Evolutionary conservation across 2,113 vertebrate species (phyloP).

Genomic region (Aldabrachelys gigantea): DNA sequence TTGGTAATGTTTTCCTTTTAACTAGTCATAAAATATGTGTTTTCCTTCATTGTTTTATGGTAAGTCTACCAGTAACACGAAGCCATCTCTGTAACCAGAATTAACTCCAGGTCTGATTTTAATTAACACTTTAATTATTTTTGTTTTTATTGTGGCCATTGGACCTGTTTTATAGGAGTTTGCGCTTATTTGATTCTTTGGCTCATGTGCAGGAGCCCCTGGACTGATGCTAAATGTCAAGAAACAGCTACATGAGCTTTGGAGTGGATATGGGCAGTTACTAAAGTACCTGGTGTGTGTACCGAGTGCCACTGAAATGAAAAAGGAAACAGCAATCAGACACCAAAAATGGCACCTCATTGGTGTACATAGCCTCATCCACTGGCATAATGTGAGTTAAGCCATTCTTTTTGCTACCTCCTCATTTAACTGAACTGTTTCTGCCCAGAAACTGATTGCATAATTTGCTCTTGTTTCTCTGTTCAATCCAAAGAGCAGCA

Average conservation of each 20-base stretch:
- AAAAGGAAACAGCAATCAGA: neutral
- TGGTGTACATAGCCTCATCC: neutral
- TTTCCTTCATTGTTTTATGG: slow-evolving; percentile 4
- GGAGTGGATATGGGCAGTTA: slow-evolving; percentile 9
- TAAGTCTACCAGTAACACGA: neutral
- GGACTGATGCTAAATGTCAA: neutral
- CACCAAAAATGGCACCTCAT: neutral
- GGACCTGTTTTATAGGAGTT: neutral
- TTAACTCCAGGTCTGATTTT: neutral
- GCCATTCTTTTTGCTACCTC: neutral
- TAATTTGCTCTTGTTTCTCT: neutral
- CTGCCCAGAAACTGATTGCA: neutral
- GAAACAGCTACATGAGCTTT: slow-evolving; percentile 20
- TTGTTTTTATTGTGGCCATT: neutral
- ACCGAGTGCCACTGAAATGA: slow-evolving; percentile 28
- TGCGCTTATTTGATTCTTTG: neutral
- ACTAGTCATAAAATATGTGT: neutral
- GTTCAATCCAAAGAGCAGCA: neutral
- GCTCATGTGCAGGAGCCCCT: neutral
- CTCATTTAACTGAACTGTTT: neutral
- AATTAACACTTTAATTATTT: slow-evolving; percentile 7
- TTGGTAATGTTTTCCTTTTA: neutral
- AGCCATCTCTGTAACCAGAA: neutral
- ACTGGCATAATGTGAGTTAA: neutral
- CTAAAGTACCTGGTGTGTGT: neutral